A percentile compares a stretch with the other conserved stretches of the same genome.
phyloP scores from a whole-genome alignment of 1,140 invertebrate genomes.

The Leptonema lineaticorne region DNA sequence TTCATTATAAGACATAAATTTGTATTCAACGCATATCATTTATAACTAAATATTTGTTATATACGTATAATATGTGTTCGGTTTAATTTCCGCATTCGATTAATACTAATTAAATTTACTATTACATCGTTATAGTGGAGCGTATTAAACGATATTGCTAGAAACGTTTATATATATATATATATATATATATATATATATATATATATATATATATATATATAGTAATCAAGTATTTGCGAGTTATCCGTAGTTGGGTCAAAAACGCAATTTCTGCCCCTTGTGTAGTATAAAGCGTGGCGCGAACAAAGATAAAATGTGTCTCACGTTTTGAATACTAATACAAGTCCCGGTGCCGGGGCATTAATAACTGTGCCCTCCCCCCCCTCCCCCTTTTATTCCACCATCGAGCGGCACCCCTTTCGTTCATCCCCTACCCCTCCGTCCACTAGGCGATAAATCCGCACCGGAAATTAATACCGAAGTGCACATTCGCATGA shows the following conservation, averaged over 20 bases:
- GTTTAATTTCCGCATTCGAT: too few species aligned
- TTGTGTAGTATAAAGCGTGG: slow-evolving; percentile 22
- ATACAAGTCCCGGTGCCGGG: neutral
- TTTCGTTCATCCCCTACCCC: neutral
- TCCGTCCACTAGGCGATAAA: slow-evolving; percentile 25
- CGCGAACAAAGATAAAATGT: slow-evolving; percentile 33
- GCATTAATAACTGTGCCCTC: slow-evolving; percentile 26
- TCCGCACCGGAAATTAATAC: slow-evolving; percentile 34
- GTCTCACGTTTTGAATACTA: slow-evolving; percentile 29
- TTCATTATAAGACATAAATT: too few species aligned
- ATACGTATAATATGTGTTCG: too few species aligned
- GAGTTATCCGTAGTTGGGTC: slow-evolving; percentile 29
- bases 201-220: neutral
- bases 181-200: too few species aligned
- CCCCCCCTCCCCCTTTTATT: neutral
- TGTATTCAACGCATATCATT: too few species aligned
- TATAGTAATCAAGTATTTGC: neutral
- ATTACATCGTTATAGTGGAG: too few species aligned
- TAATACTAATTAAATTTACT: too few species aligned
- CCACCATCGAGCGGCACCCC: slow-evolving; percentile 26
- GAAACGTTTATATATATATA: too few species aligned
- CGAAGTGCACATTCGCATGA: slow-evolving; percentile 28
- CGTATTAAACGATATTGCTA: too few species aligned
- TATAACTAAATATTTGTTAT: too few species aligned
- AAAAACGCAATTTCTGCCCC: slow-evolving; percentile 15